Conservation (phyloP, 2,888 invertebrate genomes). For the Limnephilus rhombicus region DNA sequence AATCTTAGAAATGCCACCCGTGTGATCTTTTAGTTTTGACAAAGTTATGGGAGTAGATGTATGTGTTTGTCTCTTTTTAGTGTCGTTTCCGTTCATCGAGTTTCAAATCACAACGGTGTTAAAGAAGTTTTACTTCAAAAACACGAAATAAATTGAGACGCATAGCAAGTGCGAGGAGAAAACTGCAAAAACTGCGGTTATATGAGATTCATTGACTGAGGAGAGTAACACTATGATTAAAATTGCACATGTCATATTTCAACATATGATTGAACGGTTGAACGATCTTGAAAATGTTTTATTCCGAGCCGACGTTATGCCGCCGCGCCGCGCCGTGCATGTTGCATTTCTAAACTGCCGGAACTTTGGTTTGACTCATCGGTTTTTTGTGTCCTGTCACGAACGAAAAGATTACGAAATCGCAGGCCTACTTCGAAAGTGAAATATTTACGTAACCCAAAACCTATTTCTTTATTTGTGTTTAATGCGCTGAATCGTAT, state of each 20-base stretch:
- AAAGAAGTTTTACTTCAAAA: too few relatives aligned
- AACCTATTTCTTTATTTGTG: neutral
- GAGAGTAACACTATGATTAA: neutral
- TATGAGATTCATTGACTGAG: neutral
- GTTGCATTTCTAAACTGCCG: conserved; percentile 13
- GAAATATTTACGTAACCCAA: conserved; percentile 34
- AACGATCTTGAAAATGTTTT: neutral
- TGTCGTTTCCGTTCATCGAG: too few relatives aligned
- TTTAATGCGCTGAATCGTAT: neutral
- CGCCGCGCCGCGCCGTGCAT: neutral
- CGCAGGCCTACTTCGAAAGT: conserved; percentile 28
- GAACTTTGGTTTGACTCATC: conserved; percentile 42
- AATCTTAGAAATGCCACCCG: too few relatives aligned
- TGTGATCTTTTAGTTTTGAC: too few relatives aligned
- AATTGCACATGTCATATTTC: neutral
- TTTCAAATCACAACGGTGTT: too few relatives aligned
- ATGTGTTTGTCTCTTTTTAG: too few relatives aligned
- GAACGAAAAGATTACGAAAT: conserved; percentile 12
- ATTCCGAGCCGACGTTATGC: neutral
- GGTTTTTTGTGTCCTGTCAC: conserved; percentile 30
- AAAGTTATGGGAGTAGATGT: too few relatives aligned
- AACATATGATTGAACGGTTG: neutral
- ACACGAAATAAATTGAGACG: neutral
- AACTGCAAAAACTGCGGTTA: neutral
- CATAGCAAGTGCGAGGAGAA: neutral